These are phyloP conservation scores for Harmothoe impar DNA, from an alignment of 2,888 invertebrate genomes.

Conservation along the genomic window DNA sequence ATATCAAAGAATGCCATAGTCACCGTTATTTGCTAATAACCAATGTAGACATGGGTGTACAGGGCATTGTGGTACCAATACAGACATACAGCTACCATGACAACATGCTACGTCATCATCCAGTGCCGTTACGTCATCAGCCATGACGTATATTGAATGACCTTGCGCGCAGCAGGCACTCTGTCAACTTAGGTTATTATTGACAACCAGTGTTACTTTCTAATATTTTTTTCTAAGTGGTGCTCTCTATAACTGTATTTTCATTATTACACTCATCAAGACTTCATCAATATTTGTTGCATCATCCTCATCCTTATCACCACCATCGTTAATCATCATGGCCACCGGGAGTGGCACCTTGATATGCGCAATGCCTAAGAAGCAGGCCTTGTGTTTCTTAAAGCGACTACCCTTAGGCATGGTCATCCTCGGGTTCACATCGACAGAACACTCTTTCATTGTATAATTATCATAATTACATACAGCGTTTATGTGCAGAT, in stretches of 20 bases:
- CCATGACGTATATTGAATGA: not conserved
- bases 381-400: not conserved
- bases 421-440: not conserved
- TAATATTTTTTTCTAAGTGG: constrained; percentile 54
- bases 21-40: not conserved
- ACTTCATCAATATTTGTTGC: constrained; percentile 39
- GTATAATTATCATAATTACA: constrained; percentile 37
- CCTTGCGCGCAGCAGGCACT: not conserved
- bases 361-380: constrained; percentile 17
- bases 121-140: constrained; percentile 36
- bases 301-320: constrained; percentile 5
- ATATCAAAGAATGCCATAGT: not conserved
- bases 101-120: constrained; percentile 34
- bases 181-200: constrained; percentile 25
- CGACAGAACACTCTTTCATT: constrained; percentile 30
- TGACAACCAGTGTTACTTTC: constrained; percentile 40
- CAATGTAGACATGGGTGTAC: not conserved
- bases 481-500: not conserved
- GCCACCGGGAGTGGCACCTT: constrained; percentile 18
- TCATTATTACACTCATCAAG: constrained; percentile 13
- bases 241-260: constrained; percentile 57
- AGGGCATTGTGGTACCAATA: not conserved
- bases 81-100: constrained; percentile 30
- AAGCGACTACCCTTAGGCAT: not conserved
- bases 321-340: constrained; percentile 9